Conservation (phyloP, 2,113 vertebrate genomes). For the Athene cunicularia region DNA sequence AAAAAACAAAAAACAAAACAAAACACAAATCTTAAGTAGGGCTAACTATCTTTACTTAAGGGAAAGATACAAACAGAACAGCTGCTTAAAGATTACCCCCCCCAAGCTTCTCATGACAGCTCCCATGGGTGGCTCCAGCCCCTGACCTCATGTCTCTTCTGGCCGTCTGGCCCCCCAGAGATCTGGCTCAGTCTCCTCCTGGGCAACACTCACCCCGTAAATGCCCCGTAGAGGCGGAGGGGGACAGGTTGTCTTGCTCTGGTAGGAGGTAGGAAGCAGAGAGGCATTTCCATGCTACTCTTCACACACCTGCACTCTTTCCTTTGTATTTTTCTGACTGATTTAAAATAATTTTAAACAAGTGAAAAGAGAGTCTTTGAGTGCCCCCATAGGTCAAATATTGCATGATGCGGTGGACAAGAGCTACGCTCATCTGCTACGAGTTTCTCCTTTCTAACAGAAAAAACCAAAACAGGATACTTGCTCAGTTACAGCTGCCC, state of each 20-base stretch:
- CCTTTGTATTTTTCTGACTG: not conserved
- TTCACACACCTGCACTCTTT: not conserved
- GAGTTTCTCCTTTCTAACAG: not conserved
- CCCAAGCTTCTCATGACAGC: not conserved
- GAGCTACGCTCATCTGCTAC: not conserved
- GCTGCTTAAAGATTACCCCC: not conserved
- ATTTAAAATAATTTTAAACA: not conserved
- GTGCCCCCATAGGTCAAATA: not conserved
- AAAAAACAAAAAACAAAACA: not conserved
- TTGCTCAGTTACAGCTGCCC: not conserved
- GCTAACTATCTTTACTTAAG: not conserved
- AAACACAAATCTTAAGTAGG: not conserved
- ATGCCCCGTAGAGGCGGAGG: not conserved
- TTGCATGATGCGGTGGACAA: not conserved
- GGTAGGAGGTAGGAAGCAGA: not conserved
- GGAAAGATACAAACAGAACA: not conserved
- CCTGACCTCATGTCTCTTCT: rapidly evolving
- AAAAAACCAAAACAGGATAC: not conserved
- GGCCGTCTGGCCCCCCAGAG: not conserved
- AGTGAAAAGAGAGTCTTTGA: not conserved
- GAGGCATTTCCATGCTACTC: not conserved
- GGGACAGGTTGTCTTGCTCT: not conserved
- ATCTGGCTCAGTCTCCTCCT: not conserved
- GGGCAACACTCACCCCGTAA: not conserved
- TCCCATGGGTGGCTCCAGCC: not conserved